Conservation (phyloP, 2,888 invertebrate genomes). For the Panzeria rudis region DNA sequence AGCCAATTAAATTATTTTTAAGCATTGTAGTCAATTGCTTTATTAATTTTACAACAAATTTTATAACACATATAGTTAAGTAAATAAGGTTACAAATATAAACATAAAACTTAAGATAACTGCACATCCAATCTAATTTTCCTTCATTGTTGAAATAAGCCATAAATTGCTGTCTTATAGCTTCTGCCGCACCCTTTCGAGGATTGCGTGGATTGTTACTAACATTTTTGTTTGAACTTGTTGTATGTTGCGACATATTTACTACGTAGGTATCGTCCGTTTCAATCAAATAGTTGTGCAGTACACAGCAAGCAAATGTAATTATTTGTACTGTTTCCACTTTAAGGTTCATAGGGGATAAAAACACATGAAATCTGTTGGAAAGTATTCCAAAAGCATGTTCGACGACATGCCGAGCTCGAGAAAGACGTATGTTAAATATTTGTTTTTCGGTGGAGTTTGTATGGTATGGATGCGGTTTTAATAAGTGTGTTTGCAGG, state of each 20-base stretch:
- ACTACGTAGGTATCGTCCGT: neutral
- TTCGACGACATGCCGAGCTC: neutral
- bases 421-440: neutral
- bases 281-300: neutral
- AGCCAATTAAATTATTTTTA: no score
- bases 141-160: constrained; percentile 25
- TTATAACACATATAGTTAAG: no score
- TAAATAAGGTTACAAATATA: no score
- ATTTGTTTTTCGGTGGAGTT: constrained; percentile 21
- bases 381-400: constrained; percentile 5
- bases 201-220: neutral
- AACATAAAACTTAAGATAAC: no score
- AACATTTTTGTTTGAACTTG: neutral
- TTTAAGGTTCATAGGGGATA: neutral
- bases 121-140: constrained; percentile 17
- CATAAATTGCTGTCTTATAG: constrained; percentile 4
- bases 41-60: no score
- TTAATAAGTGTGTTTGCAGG: neutral
- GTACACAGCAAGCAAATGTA: no score
- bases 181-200: constrained; percentile 13
- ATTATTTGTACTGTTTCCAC: constrained; percentile 8
- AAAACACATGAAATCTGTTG: neutral
- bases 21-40: no score
- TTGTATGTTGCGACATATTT: neutral
- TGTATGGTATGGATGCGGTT: constrained; percentile 7